Conservation (phyloP, 2,888 invertebrate genomes). For the Eupithecia insigniata region DNA sequence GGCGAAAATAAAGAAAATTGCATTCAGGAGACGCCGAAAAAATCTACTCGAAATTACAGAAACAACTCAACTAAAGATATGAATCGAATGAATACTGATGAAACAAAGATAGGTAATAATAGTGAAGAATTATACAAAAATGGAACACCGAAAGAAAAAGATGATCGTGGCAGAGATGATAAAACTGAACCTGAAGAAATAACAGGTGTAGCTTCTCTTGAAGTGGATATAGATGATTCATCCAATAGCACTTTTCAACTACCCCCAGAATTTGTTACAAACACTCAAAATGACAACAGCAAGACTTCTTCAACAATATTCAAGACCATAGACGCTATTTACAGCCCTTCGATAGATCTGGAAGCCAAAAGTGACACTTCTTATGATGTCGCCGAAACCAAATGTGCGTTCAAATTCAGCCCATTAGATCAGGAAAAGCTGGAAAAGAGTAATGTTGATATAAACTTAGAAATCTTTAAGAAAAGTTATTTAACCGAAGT, state of each 20-base stretch:
- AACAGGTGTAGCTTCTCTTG: background rate
- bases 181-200: background rate
- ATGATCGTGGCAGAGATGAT: conserved; percentile 1
- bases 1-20: conserved; percentile 18
- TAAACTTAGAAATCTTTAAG: conserved; percentile 71
- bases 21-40: conserved; percentile 14
- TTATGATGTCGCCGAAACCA: conserved; percentile 50
- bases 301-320: conserved; percentile 52
- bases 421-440: conserved; percentile 55
- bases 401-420: conserved; percentile 61
- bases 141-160: background rate
- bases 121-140: conserved; percentile 1
- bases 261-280: conserved; percentile 53
- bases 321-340: conserved; percentile 57
- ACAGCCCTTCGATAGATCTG: background rate
- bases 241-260: conserved; percentile 46
- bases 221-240: conserved; percentile 17
- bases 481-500: conserved; percentile 68
- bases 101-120: background rate
- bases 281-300: conserved; percentile 45
- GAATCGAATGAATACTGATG: background rate
- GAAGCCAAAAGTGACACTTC: conserved; percentile 59
- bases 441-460: conserved; percentile 50
- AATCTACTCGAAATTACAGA: background rate
- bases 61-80: background rate